A percentile compares a stretch with the other conserved stretches of the same genome.
Conservation (phyloP, 2,113 vertebrate species). For the Notothenia rossii region DNA sequence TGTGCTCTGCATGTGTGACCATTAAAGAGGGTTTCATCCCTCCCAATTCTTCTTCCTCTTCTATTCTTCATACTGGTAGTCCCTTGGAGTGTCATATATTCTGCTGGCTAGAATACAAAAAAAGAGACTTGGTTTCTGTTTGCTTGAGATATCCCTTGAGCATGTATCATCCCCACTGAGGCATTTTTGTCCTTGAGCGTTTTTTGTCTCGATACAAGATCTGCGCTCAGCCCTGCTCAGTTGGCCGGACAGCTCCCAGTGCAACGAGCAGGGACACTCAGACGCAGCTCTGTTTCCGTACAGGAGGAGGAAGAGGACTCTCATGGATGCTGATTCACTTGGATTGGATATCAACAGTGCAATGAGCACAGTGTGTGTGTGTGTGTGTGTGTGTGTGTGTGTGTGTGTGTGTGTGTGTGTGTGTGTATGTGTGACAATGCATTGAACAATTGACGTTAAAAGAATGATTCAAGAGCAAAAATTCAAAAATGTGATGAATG, state of each 20-base stretch:
- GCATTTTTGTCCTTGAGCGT: constrained; percentile 41
- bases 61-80: neutral
- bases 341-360: neutral
- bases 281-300: constrained; percentile 27
- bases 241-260: constrained; percentile 33
- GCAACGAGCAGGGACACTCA: constrained; percentile 28
- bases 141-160: constrained; percentile 15
- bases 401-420: neutral
- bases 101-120: constrained; percentile 10
- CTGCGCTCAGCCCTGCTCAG: constrained; percentile 8
- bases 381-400: neutral
- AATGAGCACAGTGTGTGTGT: neutral
- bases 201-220: constrained; percentile 11
- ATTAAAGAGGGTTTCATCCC: too few species aligned
- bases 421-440: neutral
- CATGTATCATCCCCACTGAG: constrained; percentile 28
- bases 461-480: neutral
- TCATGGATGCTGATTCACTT: constrained; percentile 4
- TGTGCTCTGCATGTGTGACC: too few species aligned
- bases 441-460: neutral
- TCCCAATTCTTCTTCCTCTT: too few species aligned
- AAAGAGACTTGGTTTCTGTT: constrained; percentile 20
- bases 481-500: too few species aligned
- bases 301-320: constrained; percentile 9
- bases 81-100: neutral